A percentile compares a stretch with the other conserved stretches of the same genome.
phyloP scores from a whole-genome alignment of 2,113 vertebrate species.

The Rhinogobius similis region DNA sequence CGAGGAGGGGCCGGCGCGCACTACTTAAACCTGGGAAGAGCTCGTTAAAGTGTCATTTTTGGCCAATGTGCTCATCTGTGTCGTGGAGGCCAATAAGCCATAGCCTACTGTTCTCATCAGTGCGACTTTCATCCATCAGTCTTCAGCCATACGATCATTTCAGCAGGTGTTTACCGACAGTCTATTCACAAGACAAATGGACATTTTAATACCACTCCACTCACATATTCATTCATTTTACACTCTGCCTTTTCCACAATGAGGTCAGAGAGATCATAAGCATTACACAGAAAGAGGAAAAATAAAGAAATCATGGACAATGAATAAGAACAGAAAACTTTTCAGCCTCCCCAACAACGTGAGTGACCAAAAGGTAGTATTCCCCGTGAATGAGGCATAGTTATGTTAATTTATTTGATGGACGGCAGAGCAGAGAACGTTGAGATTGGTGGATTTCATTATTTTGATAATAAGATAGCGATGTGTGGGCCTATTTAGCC shows the following conservation, averaged over 20 bases:
- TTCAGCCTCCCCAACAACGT: too few relatives aligned
- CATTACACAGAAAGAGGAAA: constrained; percentile 18
- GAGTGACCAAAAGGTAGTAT: not conserved
- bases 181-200: constrained; percentile 57
- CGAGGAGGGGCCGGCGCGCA: constrained; percentile 45
- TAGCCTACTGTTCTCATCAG: constrained; percentile 54
- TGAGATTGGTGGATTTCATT: not conserved
- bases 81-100: constrained; percentile 61
- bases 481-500: too few relatives aligned
- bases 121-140: constrained; percentile 64
- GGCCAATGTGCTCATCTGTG: constrained; percentile 68
- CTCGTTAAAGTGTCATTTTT: constrained; percentile 80
- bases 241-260: constrained; percentile 25
- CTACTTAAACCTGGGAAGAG: constrained; percentile 66
- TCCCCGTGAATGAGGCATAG: not conserved
- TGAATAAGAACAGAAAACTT: not conserved
- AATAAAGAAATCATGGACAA: too few relatives aligned
- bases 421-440: too few relatives aligned
- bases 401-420: not conserved
- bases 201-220: constrained; percentile 27
- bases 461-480: too few relatives aligned
- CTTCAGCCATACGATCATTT: constrained; percentile 52
- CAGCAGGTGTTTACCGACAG: constrained; percentile 73
- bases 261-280: constrained; percentile 20
- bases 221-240: constrained; percentile 37